Base-by-base conservation (phyloP, 92 coral and sea anemone species). In the Paramuricea clavata region DNA sequence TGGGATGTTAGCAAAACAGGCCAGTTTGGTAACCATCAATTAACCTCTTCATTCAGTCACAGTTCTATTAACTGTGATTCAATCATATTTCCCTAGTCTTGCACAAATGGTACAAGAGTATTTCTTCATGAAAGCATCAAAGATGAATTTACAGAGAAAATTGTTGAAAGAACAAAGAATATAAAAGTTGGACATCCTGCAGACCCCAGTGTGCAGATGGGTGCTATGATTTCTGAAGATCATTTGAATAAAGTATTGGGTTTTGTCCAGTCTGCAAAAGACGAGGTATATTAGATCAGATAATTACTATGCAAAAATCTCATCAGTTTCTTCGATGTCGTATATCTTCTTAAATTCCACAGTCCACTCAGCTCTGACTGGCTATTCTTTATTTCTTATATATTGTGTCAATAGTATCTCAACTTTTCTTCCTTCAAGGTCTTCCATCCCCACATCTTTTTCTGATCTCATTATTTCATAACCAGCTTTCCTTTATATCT, bases 51-150 rank as follows among this genome's bases (percentile, higher is more conserved):
- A n/a, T n/a, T n/a, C n/a, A n/a, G n/a, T n/a, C n/a, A n/a, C n/a
- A n/a, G n/a, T n/a, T n/a, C n/a, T n/a, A n/a, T n/a, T n/a, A n/a
- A n/a, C n/a, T n/a, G n/a, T n/a, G n/a, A n/a, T n/a, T n/a, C n/a
- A n/a, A n/a, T n/a, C n/a, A n/a, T n/a, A n/a, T 0, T 41, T 16
- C 75, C 32, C 36, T 69, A 96, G 99, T 97, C 95, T 30, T 94
- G 99, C 60, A 94, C 99, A 5, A 94, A 96, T 84, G 99, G 96
- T 22, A 96, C 98, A 28, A 92, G 99, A 57, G 99, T 96, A 41
- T 96, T 94, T 81, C 95, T 96, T 31, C 95, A 96, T 67, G 95
- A 92, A 57, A 93, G 90, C 81, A 90, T 96, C 69, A 91, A 92
- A 76, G 93, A 88, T n/a, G 89, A 90, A 49, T 94, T 96, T 77